These are phyloP conservation scores for Cryptoprocta ferox DNA, from an alignment of 2,797 vertebrate genomes.

Conservation along the genomic window DNA sequence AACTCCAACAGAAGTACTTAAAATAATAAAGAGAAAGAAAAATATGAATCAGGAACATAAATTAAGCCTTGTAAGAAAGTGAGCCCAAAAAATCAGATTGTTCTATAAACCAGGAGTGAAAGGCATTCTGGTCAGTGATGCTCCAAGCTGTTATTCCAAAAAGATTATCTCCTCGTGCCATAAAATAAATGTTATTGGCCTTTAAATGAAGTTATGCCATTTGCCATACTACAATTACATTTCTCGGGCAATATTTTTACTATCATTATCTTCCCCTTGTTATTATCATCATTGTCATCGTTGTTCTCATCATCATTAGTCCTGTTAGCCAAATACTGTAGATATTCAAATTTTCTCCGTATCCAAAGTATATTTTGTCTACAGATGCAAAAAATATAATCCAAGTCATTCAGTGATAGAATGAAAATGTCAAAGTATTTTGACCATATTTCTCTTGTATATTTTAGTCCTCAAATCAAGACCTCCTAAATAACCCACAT, in stretches of 20 bases:
- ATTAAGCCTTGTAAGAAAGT: not conserved
- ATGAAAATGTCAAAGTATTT: slow-evolving; percentile 16
- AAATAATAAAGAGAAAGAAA: slow-evolving; percentile 2
- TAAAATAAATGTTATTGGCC: not conserved
- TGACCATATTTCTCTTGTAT: not conserved
- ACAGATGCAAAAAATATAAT: not conserved
- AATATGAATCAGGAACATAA: not conserved
- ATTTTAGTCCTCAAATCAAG: not conserved
- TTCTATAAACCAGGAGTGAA: slow-evolving; percentile 20
- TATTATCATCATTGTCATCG: not conserved
- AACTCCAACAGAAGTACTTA: not conserved
- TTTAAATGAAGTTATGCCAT: slow-evolving; percentile 23
- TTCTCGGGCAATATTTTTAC: not conserved
- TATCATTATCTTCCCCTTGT: not conserved
- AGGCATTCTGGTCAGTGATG: not conserved
- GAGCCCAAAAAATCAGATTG: not conserved
- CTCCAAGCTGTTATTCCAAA: not conserved
- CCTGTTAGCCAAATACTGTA: not conserved
- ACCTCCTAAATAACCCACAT: not conserved
- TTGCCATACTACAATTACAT: not conserved
- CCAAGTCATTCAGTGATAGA: not conserved
- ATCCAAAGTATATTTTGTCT: not conserved
- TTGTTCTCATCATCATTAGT: not conserved
- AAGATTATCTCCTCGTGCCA: not conserved
- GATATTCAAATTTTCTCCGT: not conserved